Conservation (phyloP, 2,888 invertebrate species). For the Tenthredo amoena region DNA sequence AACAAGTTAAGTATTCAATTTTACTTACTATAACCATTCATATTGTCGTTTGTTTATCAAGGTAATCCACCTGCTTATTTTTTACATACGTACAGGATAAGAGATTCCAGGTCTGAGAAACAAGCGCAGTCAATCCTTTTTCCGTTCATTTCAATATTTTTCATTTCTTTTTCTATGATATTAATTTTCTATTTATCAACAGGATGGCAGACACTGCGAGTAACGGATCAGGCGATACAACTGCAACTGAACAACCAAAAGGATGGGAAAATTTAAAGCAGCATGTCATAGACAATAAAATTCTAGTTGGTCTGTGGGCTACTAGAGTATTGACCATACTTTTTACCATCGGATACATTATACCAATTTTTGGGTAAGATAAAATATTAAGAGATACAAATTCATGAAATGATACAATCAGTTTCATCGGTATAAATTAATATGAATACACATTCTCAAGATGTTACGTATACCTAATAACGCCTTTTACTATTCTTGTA, state of each 20-base stretch:
- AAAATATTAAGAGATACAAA: not conserved
- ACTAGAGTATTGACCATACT: constrained; percentile 91
- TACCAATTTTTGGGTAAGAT: constrained; percentile 94
- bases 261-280: constrained; percentile 85
- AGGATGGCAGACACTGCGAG: constrained; percentile 60
- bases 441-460: not conserved
- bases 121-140: not conserved
- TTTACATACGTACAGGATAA: not conserved
- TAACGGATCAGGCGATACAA: constrained; percentile 54
- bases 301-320: constrained; percentile 93
- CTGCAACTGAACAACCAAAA: constrained; percentile 71
- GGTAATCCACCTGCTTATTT: not conserved
- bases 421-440: not conserved
- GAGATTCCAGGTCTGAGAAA: not conserved
- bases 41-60: not conserved
- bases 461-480: not conserved
- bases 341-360: constrained; percentile 90
- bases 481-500: not conserved
- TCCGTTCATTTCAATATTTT: not conserved
- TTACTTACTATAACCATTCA: not conserved
- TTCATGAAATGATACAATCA: not conserved
- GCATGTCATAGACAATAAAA: constrained; percentile 90
- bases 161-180: not conserved
- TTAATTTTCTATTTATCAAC: not conserved
- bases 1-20: not conserved